A percentile compares a stretch with the other conserved stretches of the same genome.
phyloP scores from a whole-genome alignment of 2,113 vertebrate species.

The Carassius carassius region DNA sequence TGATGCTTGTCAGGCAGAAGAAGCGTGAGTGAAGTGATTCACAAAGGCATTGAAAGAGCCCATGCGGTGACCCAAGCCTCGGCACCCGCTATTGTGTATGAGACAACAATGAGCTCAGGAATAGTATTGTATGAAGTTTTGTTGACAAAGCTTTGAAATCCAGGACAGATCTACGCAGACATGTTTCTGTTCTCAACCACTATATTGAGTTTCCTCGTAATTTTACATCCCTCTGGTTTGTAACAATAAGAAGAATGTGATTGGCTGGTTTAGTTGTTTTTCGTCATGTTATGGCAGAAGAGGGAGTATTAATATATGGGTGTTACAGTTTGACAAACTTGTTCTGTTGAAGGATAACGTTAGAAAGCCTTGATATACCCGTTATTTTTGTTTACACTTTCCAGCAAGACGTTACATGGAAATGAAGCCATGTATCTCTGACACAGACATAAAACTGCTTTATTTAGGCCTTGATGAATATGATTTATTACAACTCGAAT shows the following conservation, averaged over 20 bases:
- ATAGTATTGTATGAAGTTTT: slow-evolving; percentile 58
- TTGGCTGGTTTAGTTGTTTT: neutral
- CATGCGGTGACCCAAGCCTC: slow-evolving; percentile 38
- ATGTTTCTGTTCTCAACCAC: slow-evolving; percentile 36
- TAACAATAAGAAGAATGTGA: neutral
- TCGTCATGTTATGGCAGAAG: neutral
- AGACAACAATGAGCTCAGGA: slow-evolving; percentile 52
- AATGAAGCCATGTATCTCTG: too few species aligned
- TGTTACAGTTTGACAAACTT: neutral
- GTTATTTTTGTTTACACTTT: neutral
- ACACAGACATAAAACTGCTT: too few species aligned
- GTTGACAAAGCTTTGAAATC: slow-evolving; percentile 59
- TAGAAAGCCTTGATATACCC: neutral
- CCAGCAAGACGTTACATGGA: too few species aligned
- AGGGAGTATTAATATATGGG: neutral
- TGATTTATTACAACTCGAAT: too few species aligned
- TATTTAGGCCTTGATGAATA: too few species aligned
- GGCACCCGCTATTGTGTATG: slow-evolving; percentile 10
- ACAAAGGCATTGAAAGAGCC: slow-evolving; percentile 57
- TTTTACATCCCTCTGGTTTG: neutral
- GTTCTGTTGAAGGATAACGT: neutral
- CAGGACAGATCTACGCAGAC: slow-evolving; percentile 42
- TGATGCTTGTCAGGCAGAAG: slow-evolving; percentile 63
- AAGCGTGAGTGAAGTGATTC: slow-evolving; percentile 63
- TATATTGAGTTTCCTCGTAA: neutral